These are phyloP conservation scores for Maconellicoccus hirsutus DNA, from an alignment of 1,140 invertebrate species.

Conservation along the genomic window DNA sequence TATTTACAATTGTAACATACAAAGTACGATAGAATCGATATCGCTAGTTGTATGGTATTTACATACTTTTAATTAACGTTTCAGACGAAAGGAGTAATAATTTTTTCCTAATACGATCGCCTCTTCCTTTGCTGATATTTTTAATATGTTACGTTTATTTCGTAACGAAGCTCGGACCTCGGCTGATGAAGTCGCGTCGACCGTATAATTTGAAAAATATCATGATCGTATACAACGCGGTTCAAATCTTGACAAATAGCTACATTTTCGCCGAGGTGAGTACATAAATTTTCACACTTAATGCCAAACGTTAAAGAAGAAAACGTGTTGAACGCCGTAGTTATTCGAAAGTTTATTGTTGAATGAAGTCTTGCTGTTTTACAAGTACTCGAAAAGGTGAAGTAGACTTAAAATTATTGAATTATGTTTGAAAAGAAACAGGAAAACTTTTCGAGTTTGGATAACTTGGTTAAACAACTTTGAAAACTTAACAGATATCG, in stretches of 20 bases:
- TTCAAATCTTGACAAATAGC: slow-evolving; percentile 47
- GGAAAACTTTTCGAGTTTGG: background rate
- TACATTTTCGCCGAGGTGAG: slow-evolving; percentile 48
- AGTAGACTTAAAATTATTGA: background rate
- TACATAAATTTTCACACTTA: slow-evolving; percentile 15
- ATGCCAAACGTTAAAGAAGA: background rate
- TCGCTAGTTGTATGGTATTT: too few relatives aligned
- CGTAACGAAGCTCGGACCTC: slow-evolving; percentile 40
- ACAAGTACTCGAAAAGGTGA: background rate
- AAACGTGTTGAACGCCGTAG: background rate
- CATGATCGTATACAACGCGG: slow-evolving; percentile 47
- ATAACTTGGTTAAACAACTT: slow-evolving; percentile 5
- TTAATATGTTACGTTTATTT: slow-evolving; percentile 39
- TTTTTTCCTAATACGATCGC: slow-evolving; percentile 30
- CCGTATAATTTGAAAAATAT: slow-evolving; percentile 45
- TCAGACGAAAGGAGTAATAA: background rate
- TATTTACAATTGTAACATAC: too few relatives aligned
- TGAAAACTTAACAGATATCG: slow-evolving; percentile 9
- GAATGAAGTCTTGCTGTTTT: background rate
- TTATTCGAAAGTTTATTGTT: slow-evolving; percentile 3
- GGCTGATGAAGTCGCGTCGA: slow-evolving; percentile 45
- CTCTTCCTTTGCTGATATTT: slow-evolving; percentile 42
- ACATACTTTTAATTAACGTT: background rate
- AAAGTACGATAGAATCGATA: too few relatives aligned
- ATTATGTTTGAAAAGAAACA: background rate